These are phyloP conservation scores for Listrodromus nycthemerus DNA, from an alignment of 2,888 invertebrate genomes.

Conservation along the genomic window DNA sequence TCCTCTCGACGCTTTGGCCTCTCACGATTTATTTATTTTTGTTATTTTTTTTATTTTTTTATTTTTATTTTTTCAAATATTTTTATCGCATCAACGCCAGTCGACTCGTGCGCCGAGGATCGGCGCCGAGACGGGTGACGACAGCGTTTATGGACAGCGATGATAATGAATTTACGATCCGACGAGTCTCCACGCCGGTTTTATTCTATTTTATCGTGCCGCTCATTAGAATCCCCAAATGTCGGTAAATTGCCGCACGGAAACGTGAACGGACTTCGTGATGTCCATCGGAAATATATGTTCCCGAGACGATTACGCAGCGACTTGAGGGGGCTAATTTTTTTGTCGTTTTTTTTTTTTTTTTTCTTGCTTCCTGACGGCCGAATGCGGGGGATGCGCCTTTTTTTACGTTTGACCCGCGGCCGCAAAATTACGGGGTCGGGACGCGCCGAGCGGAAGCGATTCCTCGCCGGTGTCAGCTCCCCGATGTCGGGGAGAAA, in stretches of 20 bases:
- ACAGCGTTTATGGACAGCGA: slow-evolving; percentile 16
- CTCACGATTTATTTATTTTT: background rate
- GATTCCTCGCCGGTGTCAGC: slow-evolving; percentile 70
- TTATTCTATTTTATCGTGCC: slow-evolving; percentile 27
- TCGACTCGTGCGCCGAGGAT: background rate
- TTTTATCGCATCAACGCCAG: slow-evolving; percentile 22
- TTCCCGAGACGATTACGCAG: slow-evolving; percentile 72
- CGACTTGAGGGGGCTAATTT: slow-evolving; percentile 51
- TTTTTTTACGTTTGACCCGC: slow-evolving; percentile 81
- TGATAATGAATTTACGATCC: background rate
- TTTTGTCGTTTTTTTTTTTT: background rate
- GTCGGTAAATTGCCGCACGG: slow-evolving; percentile 46
- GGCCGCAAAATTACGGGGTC: slow-evolving; percentile 82
- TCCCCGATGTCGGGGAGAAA: slow-evolving; percentile 57
- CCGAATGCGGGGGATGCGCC: slow-evolving; percentile 65
- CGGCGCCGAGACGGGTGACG: slow-evolving; percentile 6
- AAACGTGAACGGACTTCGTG: slow-evolving; percentile 58
- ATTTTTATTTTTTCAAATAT: background rate
- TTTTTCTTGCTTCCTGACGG: slow-evolving; percentile 36
- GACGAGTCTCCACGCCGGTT: background rate
- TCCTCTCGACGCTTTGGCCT: slow-evolving; percentile 14
- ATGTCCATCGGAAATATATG: slow-evolving; percentile 39
- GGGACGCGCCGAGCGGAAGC: slow-evolving; percentile 81
- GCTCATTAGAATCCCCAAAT: background rate
- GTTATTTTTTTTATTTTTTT: background rate